These are phyloP conservation scores for Epiblema foenella DNA, from an alignment of 2,888 invertebrate species.

Conservation along the genomic window DNA sequence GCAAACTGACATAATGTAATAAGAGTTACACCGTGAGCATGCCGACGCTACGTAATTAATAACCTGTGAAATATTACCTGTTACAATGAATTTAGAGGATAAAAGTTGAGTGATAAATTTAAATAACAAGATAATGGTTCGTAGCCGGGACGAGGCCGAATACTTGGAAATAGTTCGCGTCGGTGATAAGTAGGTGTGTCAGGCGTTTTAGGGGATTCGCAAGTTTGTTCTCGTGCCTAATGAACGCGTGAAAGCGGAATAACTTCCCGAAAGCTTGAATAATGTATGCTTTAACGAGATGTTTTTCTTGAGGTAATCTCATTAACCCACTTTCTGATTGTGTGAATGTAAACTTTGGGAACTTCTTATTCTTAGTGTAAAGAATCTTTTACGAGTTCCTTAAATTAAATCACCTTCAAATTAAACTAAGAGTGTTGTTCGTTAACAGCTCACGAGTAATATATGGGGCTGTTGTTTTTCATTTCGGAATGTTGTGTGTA, in stretches of 20 bases:
- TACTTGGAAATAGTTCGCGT: constrained; percentile 80
- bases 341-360: constrained; percentile 81
- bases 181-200: constrained; percentile 78
- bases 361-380: constrained; percentile 75
- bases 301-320: constrained; percentile 84
- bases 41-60: constrained; percentile 82
- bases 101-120: constrained; percentile 85
- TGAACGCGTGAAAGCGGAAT: constrained; percentile 84
- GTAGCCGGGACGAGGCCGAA: constrained; percentile 65
- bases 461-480: constrained; percentile 26
- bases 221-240: constrained; percentile 79
- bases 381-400: constrained; percentile 73
- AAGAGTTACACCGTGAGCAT: constrained; percentile 83
- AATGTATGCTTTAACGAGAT: constrained; percentile 85
- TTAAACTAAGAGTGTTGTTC: constrained; percentile 54
- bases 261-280: constrained; percentile 82
- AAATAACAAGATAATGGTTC: constrained; percentile 76
- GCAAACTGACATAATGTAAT: constrained; percentile 84
- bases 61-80: constrained; percentile 84
- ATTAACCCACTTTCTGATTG: constrained; percentile 84
- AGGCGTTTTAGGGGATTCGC: constrained; percentile 69
- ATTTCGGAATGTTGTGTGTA: constrained; percentile 25
- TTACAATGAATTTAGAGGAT: constrained; percentile 83
- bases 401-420: constrained; percentile 72
- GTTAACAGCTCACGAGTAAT: constrained; percentile 33